phyloP scores from a whole-genome alignment of 1,140 invertebrate species.

The Pogonus chalceus region DNA sequence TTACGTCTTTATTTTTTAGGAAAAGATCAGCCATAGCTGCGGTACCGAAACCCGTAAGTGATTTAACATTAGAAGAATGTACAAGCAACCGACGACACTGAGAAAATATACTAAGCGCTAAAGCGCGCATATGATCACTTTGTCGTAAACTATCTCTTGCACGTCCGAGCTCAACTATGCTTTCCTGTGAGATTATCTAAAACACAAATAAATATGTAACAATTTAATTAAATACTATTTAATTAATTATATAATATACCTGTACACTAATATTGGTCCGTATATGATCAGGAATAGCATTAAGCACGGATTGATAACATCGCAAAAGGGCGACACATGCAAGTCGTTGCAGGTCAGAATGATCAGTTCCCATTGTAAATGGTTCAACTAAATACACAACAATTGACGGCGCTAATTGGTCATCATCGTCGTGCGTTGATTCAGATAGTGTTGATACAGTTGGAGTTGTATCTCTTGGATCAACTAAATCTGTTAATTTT shows the following conservation, averaged over 20 bases:
- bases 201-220: constrained; percentile 14
- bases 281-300: constrained; percentile 67
- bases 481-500: too few relatives aligned
- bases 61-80: constrained; percentile 75
- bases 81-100: constrained; percentile 75
- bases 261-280: constrained; percentile 75
- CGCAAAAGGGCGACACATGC: constrained; percentile 68
- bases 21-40: constrained; percentile 85
- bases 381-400: constrained; percentile 95
- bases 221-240: constrained; percentile 8
- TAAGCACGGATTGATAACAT: constrained; percentile 66
- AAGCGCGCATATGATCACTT: constrained; percentile 72
- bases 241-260: constrained; percentile 40
- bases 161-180: constrained; percentile 66
- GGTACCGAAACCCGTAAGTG: constrained; percentile 94
- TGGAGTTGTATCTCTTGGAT: not conserved
- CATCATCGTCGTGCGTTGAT: constrained; percentile 53
- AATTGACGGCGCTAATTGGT: constrained; percentile 71
- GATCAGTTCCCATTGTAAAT: constrained; percentile 59
- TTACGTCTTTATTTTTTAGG: constrained; percentile 84
- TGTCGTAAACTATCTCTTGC: constrained; percentile 53
- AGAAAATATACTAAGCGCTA: constrained; percentile 89
- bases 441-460: not conserved
- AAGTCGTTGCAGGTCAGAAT: constrained; percentile 58
- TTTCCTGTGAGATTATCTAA: constrained; percentile 76